Percentiles rank a stretch among this genome's conserved stretches.
Evolutionary conservation across 1,140 invertebrate species (phyloP).

Genomic region (Pogonognathellus flavescens): DNA sequence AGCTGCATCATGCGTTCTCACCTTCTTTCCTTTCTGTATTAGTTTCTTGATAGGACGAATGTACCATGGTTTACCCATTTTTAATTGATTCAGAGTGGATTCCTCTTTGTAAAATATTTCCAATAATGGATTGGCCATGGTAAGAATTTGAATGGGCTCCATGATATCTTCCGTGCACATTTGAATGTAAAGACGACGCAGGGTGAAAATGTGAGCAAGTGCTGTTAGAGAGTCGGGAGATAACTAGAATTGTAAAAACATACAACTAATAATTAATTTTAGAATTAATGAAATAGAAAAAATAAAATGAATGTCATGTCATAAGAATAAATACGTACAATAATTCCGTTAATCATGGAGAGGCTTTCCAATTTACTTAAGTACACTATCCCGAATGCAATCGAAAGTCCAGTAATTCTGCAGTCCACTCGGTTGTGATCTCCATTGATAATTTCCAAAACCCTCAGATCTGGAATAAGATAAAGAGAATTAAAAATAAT

Average conservation of each 20-base stretch:
- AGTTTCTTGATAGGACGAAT: constrained; percentile 24
- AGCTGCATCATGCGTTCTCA: background rate
- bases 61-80: constrained; percentile 24
- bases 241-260: no score
- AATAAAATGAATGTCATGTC: background rate
- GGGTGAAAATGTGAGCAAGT: constrained; percentile 2
- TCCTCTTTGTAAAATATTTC: constrained; percentile 27
- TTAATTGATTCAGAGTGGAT: constrained; percentile 14
- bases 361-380: constrained; percentile 15
- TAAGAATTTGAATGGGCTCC: constrained; percentile 14
- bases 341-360: constrained; percentile 17
- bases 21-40: background rate
- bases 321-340: background rate
- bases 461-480: background rate
- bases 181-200: constrained; percentile 39
- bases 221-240: background rate
- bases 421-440: constrained; percentile 30
- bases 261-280: no score
- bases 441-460: constrained; percentile 31
- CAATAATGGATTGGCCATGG: background rate
- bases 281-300: no score
- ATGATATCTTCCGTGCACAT: constrained; percentile 7
- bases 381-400: constrained; percentile 14
- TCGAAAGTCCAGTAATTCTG: constrained; percentile 13
- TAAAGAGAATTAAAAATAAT: background rate